phyloP scores from a whole-genome alignment of 2,888 invertebrate species.

The Plusia festucae region DNA sequence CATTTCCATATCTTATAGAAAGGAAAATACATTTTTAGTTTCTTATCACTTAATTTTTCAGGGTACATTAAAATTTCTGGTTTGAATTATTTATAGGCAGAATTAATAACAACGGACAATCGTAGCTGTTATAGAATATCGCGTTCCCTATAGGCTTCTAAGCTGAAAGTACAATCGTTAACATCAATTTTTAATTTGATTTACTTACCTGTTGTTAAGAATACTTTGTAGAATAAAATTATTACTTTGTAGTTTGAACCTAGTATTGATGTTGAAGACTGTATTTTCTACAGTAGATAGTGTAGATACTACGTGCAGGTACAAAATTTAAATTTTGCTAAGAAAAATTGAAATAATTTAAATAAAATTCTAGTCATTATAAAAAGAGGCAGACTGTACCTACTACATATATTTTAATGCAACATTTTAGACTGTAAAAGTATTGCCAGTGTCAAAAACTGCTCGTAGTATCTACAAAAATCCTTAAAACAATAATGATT shows the following conservation, averaged over 20 bases:
- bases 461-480: constrained; percentile 34
- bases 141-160: background rate
- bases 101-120: background rate
- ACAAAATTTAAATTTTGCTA: background rate
- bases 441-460: background rate
- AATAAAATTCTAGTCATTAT: background rate
- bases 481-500: background rate
- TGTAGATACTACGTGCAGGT: constrained; percentile 36
- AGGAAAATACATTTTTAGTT: no score
- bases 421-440: no score
- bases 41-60: background rate
- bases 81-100: no score
- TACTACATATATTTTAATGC: no score
- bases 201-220: constrained; percentile 1
- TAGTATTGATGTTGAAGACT: constrained; percentile 20
- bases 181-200: constrained; percentile 23
- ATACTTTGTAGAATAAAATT: background rate
- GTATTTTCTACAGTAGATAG: constrained; percentile 27
- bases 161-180: constrained; percentile 9
- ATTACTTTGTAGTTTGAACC: background rate
- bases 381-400: no score
- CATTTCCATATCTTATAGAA: no score
- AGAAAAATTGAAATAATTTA: background rate
- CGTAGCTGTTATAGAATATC: constrained; percentile 1
- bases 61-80: no score